Evolutionary conservation across 2,888 invertebrate species (phyloP).

Genomic region (Metallyticus violacea): DNA sequence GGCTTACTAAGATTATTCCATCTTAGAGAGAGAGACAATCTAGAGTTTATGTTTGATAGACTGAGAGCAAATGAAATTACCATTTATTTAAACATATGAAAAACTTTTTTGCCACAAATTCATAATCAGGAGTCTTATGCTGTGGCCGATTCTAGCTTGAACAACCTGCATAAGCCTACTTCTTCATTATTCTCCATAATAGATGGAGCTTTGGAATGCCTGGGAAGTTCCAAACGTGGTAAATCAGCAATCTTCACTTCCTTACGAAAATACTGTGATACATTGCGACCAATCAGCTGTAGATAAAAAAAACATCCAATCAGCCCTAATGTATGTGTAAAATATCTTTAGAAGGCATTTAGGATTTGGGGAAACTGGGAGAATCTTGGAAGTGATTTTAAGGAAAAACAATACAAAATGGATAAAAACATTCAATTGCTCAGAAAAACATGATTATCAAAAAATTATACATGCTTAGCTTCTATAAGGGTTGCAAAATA

Average conservation of each 20-base stretch:
- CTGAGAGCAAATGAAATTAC: neutral
- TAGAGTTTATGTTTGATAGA: neutral
- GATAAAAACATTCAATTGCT: no score
- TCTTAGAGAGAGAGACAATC: neutral
- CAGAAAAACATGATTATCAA: no score
- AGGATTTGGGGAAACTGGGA: neutral
- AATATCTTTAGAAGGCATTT: neutral
- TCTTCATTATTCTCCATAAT: neutral
- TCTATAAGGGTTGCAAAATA: no score
- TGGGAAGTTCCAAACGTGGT: conserved; percentile 62
- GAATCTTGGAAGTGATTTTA: neutral
- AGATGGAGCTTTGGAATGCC: neutral
- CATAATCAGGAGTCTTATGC: no score
- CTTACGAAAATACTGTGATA: conserved; percentile 84
- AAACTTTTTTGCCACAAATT: neutral
- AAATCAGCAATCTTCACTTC: conserved; percentile 83
- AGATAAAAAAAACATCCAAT: conserved; percentile 39
- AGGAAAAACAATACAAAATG: no score
- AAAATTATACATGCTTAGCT: no score
- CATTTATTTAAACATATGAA: no score
- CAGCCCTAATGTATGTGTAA: neutral
- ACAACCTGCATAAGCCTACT: conserved; percentile 14
- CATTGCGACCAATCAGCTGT: conserved; percentile 77
- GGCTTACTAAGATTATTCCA: neutral
- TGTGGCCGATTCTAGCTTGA: neutral